Conservation (phyloP, 2,888 invertebrate genomes). For the Helleia helle region DNA sequence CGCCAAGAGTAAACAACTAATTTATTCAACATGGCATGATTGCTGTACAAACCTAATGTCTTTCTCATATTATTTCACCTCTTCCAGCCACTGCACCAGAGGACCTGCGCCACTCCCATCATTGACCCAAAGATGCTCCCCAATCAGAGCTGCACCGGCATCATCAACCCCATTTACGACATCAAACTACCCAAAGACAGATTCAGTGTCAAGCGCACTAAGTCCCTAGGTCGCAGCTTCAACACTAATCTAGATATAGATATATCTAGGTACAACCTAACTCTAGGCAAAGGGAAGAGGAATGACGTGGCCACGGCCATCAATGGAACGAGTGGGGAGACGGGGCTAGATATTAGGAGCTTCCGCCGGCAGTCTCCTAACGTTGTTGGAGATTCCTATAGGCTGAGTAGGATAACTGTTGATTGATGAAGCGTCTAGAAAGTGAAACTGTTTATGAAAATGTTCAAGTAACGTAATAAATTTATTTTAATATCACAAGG, state of each 20-base stretch:
- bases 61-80: too few relatives aligned
- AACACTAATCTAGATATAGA: constrained; percentile 43
- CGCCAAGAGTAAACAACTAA: too few relatives aligned
- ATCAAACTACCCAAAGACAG: constrained; percentile 53
- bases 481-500: too few relatives aligned
- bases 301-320: constrained; percentile 61
- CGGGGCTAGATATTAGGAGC: constrained; percentile 46
- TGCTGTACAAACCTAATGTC: too few relatives aligned
- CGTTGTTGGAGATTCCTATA: constrained; percentile 57
- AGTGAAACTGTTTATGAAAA: too few relatives aligned
- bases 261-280: constrained; percentile 50
- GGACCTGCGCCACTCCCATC: constrained; percentile 12
- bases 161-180: constrained; percentile 59
- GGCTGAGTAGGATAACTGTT: constrained; percentile 50
- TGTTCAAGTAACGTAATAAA: too few relatives aligned
- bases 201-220: constrained; percentile 53
- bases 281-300: constrained; percentile 45
- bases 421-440: constrained; percentile 11
- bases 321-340: constrained; percentile 43
- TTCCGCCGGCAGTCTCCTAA: constrained; percentile 36
- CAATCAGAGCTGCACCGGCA: constrained; percentile 40
- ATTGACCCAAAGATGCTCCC: constrained; percentile 16
- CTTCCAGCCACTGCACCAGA: not conserved
- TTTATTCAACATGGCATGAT: too few relatives aligned
- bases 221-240: constrained; percentile 51